Evolutionary conservation across 2,888 invertebrate species (phyloP).

Genomic region (Hylaea fasciaria): DNA sequence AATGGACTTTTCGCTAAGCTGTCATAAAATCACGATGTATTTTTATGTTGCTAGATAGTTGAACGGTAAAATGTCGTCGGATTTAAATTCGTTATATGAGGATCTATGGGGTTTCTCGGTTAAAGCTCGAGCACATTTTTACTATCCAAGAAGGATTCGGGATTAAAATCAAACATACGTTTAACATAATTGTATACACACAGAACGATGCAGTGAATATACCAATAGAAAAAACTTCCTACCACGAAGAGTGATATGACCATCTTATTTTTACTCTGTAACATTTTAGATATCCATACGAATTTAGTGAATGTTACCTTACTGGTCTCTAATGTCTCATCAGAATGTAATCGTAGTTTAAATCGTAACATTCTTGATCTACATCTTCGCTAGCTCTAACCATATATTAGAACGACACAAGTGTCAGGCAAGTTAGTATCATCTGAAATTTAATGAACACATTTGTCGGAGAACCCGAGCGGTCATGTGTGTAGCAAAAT

Average conservation of each 20-base stretch:
- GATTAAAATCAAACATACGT: not conserved
- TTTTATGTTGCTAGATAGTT: constrained; percentile 48
- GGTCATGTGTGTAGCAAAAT: constrained; percentile 21
- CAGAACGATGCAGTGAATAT: not conserved
- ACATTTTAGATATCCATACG: no score
- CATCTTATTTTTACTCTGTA: no score
- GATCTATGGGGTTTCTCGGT: constrained; percentile 33
- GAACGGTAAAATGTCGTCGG: constrained; percentile 35
- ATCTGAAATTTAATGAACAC: constrained; percentile 27
- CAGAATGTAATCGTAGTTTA: not conserved
- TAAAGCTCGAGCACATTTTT: constrained; percentile 14
- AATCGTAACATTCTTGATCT: not conserved
- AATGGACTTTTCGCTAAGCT: constrained; percentile 44
- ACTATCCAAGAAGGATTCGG: not conserved
- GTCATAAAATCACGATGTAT: constrained; percentile 50
- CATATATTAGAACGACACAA: constrained; percentile 21
- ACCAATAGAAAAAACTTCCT: not conserved
- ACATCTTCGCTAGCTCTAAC: not conserved
- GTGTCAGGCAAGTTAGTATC: constrained; percentile 21
- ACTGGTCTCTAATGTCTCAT: not conserved
- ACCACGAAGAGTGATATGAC: no score
- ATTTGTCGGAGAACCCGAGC: constrained; percentile 21
- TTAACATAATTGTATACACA: no score
- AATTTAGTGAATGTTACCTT: no score
- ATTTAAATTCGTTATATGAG: constrained; percentile 40